These are phyloP conservation scores for Urocolius indicus DNA, from an alignment of 2,113 vertebrate genomes.

Conservation along the genomic window DNA sequence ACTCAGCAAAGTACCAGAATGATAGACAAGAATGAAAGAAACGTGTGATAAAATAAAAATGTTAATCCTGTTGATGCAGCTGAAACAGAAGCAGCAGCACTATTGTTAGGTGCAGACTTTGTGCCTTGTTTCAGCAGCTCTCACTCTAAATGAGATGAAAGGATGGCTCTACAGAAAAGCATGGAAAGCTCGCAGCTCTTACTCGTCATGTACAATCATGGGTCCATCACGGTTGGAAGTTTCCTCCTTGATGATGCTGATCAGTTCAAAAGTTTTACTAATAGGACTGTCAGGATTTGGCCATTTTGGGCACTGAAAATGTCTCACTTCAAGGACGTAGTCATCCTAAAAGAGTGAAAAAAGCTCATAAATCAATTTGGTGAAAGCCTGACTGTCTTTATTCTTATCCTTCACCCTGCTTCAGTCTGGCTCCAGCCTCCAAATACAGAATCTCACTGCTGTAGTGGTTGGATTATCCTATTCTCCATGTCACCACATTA, in stretches of 20 bases:
- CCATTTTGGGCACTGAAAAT: slow-evolving; percentile 90
- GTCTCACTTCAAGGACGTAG: slow-evolving; percentile 92
- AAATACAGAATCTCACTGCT: background rate
- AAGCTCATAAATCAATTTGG: background rate
- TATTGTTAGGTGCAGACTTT: background rate
- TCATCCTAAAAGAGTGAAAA: slow-evolving; percentile 84
- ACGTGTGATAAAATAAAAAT: background rate
- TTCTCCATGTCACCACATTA: background rate
- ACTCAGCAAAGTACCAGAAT: background rate
- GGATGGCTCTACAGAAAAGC: background rate
- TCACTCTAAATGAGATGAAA: background rate
- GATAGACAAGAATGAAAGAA: background rate
- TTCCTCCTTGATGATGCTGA: slow-evolving; percentile 87
- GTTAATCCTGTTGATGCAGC: background rate
- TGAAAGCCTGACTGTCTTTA: background rate
- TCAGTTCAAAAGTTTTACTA: slow-evolving; percentile 93
- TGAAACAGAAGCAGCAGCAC: background rate
- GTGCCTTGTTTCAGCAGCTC: background rate
- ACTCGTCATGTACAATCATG: slow-evolving; percentile 91
- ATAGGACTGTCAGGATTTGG: slow-evolving; percentile 94
- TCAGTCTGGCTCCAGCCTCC: background rate
- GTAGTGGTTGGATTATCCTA: background rate
- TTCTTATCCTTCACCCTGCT: background rate
- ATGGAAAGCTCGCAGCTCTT: slow-evolving; percentile 61
- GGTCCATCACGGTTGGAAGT: slow-evolving; percentile 84